Conservation (phyloP, 1,140 invertebrate species). For the Drosophila kikkawai region DNA sequence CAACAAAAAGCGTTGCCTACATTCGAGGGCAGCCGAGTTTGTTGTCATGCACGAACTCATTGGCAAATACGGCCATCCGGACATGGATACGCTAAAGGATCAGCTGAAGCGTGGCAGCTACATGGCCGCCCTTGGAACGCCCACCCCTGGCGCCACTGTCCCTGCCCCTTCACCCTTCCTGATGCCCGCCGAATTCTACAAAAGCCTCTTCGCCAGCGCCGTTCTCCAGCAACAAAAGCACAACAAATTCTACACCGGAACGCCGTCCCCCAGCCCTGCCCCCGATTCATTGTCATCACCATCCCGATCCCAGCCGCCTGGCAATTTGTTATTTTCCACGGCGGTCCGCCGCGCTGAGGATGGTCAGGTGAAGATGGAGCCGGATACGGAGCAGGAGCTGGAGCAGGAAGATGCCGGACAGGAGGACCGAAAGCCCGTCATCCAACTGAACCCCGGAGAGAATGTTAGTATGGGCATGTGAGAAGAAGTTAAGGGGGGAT, state of each 20-base stretch:
- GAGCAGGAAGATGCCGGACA: slow-evolving; percentile 4
- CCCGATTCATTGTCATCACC: slow-evolving; percentile 22
- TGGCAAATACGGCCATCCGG: slow-evolving; percentile 52
- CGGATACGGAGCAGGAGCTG: slow-evolving; percentile 11
- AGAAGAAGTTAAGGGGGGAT: slow-evolving; percentile 34
- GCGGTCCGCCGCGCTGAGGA: slow-evolving; percentile 40
- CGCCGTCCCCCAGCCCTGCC: slow-evolving; percentile 46
- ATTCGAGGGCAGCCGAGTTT: slow-evolving; percentile 35
- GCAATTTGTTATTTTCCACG: slow-evolving; percentile 78
- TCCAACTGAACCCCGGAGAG: not conserved
- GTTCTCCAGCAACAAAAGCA: slow-evolving; percentile 86
- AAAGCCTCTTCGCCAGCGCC: slow-evolving; percentile 90
- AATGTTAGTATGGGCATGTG: slow-evolving; percentile 55
- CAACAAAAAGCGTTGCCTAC: slow-evolving; percentile 65
- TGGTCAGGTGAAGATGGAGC: slow-evolving; percentile 47
- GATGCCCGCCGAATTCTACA: slow-evolving; percentile 91
- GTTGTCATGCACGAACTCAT: slow-evolving; percentile 58
- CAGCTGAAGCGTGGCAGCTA: slow-evolving; percentile 62
- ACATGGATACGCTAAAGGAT: slow-evolving; percentile 68
- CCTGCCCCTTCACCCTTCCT: slow-evolving; percentile 86
- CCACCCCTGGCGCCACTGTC: slow-evolving; percentile 29
- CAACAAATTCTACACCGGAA: slow-evolving; percentile 54
- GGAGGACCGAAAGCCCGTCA: slow-evolving; percentile 24
- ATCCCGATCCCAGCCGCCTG: slow-evolving; percentile 58
- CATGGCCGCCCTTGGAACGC: slow-evolving; percentile 37